Evolutionary conservation across 2,888 invertebrate genomes (phyloP).

Genomic region (Orthonevra nobilis): DNA sequence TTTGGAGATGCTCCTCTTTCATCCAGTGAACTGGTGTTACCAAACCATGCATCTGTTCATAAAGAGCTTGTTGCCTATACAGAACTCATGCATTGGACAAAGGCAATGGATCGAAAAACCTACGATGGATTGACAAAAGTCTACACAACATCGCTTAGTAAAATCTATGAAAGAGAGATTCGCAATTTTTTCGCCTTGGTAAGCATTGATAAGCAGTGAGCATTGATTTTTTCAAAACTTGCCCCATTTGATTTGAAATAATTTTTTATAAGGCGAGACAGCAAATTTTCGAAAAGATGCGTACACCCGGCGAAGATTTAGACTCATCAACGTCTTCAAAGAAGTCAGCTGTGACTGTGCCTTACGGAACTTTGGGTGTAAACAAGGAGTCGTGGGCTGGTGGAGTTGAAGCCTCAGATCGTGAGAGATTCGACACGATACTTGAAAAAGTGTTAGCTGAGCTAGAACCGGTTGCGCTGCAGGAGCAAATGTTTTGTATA

Average conservation of each 20-base stretch:
- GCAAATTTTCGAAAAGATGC: conserved; percentile 77
- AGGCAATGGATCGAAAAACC: conserved; percentile 90
- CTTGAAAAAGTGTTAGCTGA: conserved; percentile 93
- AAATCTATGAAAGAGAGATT: conserved; percentile 93
- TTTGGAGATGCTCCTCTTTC: conserved; percentile 82
- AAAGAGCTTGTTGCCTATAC: conserved; percentile 92
- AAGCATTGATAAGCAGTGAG: too few relatives aligned
- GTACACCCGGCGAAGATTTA: conserved; percentile 80
- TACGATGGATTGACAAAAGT: conserved; percentile 91
- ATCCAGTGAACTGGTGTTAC: conserved; percentile 84
- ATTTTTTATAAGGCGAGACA: conserved; percentile 79
- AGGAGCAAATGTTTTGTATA: conserved; percentile 97
- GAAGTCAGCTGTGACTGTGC: conserved; percentile 77
- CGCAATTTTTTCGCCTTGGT: conserved; percentile 79
- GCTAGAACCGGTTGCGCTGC: conserved; percentile 93
- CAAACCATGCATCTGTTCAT: conserved; percentile 90
- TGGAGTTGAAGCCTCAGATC: conserved; percentile 83
- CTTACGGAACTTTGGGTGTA: conserved; percentile 82
- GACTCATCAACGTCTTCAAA: conserved; percentile 79
- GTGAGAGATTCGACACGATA: conserved; percentile 84
- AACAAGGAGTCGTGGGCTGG: conserved; percentile 84
- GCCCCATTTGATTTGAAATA: too few relatives aligned
- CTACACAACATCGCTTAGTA: conserved; percentile 91
- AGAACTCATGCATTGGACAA: conserved; percentile 95
- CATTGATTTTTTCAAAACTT: too few relatives aligned